Evolutionary conservation across 2,888 invertebrate genomes (phyloP).

Genomic region (Latrodectus hesperus): DNA sequence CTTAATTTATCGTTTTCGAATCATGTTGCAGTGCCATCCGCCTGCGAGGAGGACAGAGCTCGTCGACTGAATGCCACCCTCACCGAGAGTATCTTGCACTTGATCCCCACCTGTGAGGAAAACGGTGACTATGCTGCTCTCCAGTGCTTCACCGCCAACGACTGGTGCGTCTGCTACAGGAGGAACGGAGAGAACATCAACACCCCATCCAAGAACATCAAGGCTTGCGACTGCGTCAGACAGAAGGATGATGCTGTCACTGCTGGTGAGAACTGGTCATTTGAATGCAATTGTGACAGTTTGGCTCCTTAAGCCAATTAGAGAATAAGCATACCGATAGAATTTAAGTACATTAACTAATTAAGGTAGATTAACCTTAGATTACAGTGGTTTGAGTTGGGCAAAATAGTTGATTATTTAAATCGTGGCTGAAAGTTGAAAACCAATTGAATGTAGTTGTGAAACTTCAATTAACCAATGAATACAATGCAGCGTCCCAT

Average conservation of each 20-base stretch:
- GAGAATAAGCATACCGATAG: no score
- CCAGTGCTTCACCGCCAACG: constrained; percentile 62
- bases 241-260: constrained; percentile 48
- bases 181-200: constrained; percentile 64
- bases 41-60: constrained; percentile 52
- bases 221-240: constrained; percentile 61
- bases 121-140: constrained; percentile 66
- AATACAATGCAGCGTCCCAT: no score
- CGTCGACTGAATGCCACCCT: constrained; percentile 54
- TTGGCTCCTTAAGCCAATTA: no score
- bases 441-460: no score
- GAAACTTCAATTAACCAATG: no score
- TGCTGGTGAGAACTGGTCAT: neutral
- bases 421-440: no score
- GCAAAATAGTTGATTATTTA: no score
- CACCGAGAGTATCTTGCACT: constrained; percentile 42
- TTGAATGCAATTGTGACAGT: no score
- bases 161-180: constrained; percentile 68
- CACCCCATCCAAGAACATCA: constrained; percentile 60
- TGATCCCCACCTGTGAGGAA: constrained; percentile 57
- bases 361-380: no score
- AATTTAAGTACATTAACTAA: no score
- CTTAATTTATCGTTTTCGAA: no score
- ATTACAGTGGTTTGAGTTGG: no score
- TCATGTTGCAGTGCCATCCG: constrained; percentile 14